Base-by-base conservation (phyloP, 2,113 vertebrate genomes). In the Blennius ocellaris region DNA sequence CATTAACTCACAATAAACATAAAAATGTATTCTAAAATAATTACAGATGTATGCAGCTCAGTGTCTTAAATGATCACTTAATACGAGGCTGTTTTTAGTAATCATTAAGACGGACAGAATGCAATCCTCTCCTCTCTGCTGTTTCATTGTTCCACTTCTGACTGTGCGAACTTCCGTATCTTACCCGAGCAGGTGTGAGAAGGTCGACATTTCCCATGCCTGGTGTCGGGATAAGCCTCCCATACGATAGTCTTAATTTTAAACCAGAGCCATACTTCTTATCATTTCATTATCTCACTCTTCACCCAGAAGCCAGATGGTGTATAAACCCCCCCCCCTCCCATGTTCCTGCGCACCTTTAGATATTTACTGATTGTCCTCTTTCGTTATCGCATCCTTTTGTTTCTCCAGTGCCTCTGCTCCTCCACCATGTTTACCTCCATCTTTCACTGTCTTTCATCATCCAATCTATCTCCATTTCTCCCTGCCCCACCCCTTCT, bases 171-270 rank as follows among this genome's bases (percentile, higher is more conserved):
- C 55, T 51, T 78, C n/a, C 3, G 1, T 89, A 87, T 87, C 85
- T 86, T 40, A 6, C 64, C 61, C 6, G 54, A 61, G 44, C 89
- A 89, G 84, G 68, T 70, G 70, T 69, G 44, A 72, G 64, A 78
- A 59, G 30, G 37, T 52, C 63, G 67, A 62, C 50, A 11, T 66
- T 79, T 79, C 45, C 62, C 53, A 43, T 7, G 44, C 39, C 63
- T 40, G 45, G 51, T 67, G 71, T 77, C 55, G 37, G 81, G 66
- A 85, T 82, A 85, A 85, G 80, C 65, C 37, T 81, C 62, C 76
- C 41, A 63, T 52, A 58, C 57, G 79, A 73, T 80, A 63, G 65
- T 48, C 62, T 76, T 73, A 75, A 80, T 75, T 89, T 80, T 57
- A 69, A 82, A 70, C 67, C 72, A 73, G 48, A 75, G 69, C 16